These are phyloP conservation scores for Hydropsyche betteni DNA, from an alignment of 2,888 invertebrate species.

Conservation along the genomic window DNA sequence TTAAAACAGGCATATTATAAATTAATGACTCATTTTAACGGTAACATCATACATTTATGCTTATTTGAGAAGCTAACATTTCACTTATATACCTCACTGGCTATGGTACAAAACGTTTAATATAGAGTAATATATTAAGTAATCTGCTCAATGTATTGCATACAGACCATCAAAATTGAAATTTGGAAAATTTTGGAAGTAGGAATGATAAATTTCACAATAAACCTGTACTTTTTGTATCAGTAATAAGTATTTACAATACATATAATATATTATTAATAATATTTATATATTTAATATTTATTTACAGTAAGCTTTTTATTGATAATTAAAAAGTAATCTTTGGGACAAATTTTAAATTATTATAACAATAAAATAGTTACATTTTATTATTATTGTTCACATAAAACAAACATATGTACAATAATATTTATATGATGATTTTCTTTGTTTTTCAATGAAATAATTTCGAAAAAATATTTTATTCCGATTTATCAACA, in stretches of 20 bases:
- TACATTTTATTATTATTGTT: not conserved
- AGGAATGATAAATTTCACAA: constrained; percentile 11
- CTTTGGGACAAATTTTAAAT: constrained; percentile 25
- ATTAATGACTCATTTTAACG: not conserved
- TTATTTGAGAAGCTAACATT: too few species aligned
- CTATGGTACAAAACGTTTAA: too few species aligned
- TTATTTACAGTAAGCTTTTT: constrained; percentile 9
- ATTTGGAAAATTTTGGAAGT: not conserved
- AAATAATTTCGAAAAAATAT: too few species aligned
- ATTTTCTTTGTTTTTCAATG: not conserved
- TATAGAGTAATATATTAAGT: too few species aligned
- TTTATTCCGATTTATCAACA: too few species aligned
- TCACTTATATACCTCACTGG: not conserved
- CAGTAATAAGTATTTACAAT: not conserved
- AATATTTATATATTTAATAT: not conserved
- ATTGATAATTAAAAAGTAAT: constrained; percentile 25
- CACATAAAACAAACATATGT: too few species aligned
- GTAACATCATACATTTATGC: not conserved
- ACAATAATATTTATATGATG: not conserved
- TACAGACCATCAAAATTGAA: too few species aligned
- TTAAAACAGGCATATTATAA: not conserved
- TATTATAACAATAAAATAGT: not conserved
- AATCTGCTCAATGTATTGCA: too few species aligned
- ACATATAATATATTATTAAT: constrained; percentile 4
- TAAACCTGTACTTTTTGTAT: not conserved